These are phyloP conservation scores for Phaetusa simplex DNA, from an alignment of 2,113 vertebrate species.

Conservation along the genomic window DNA sequence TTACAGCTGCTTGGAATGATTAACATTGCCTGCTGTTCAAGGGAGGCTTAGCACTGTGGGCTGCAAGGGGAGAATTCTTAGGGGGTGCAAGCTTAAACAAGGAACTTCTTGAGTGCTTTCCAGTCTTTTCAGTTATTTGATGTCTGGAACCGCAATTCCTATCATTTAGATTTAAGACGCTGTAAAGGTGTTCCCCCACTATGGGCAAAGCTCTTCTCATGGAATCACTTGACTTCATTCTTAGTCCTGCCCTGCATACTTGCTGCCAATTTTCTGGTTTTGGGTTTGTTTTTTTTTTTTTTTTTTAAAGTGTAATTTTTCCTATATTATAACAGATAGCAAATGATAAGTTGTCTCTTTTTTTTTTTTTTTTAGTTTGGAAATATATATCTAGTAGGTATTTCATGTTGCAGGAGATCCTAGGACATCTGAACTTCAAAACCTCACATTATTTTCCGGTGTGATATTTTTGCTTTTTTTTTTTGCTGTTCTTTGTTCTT, in stretches of 20 bases:
- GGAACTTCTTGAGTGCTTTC: not conserved
- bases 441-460: not conserved
- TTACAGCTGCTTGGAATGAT: not conserved
- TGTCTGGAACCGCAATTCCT: not conserved
- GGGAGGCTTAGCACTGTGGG: not conserved
- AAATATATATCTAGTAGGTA: not conserved
- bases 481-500: not conserved
- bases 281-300: not conserved
- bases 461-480: not conserved
- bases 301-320: not conserved
- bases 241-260: not conserved
- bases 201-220: not conserved
- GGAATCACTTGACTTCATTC: not conserved
- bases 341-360: not conserved
- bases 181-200: not conserved
- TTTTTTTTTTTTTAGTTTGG: not conserved
- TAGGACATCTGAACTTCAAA: slow-evolving; percentile 10
- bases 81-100: not conserved
- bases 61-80: not conserved
- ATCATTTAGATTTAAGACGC: not conserved
- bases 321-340: not conserved
- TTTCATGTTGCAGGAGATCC: slow-evolving; percentile 31
- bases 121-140: not conserved
- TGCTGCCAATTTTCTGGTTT: not conserved
- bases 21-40: not conserved